Evolutionary conservation across 2,113 vertebrate species (phyloP).

Genomic region (Tetrao urogallus): DNA sequence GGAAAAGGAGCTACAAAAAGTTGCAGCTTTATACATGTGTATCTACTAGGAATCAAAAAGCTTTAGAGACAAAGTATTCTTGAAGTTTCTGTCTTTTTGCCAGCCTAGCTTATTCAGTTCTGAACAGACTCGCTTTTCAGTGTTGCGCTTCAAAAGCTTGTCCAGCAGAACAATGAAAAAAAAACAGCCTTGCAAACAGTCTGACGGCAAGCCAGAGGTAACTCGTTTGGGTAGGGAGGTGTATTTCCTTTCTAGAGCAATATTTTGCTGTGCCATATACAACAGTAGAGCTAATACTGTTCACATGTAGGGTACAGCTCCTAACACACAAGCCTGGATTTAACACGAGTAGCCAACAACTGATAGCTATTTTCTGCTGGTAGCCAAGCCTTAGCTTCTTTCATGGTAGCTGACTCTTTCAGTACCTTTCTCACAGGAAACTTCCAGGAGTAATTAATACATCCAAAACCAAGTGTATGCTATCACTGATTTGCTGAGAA

Average conservation of each 20-base stretch:
- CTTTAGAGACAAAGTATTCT: not conserved
- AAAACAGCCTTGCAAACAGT: fast-evolving
- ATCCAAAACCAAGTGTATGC: not conserved
- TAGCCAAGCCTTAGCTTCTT: not conserved
- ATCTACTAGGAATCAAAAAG: not conserved
- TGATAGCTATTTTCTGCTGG: not conserved
- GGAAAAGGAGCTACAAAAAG: not conserved
- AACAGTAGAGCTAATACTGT: not conserved
- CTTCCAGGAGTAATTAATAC: not conserved
- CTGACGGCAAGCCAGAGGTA: not conserved
- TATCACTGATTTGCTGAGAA: not conserved
- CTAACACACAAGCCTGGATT: not conserved
- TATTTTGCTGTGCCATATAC: not conserved
- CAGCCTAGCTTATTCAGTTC: not conserved
- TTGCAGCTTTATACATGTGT: not conserved
- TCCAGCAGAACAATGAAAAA: not conserved
- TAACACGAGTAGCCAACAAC: not conserved
- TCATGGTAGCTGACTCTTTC: not conserved
- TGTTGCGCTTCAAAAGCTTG: not conserved
- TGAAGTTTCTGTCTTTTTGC: not conserved
- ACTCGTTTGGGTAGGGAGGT: not conserved
- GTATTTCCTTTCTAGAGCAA: not conserved
- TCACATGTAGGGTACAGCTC: not conserved
- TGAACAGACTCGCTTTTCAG: not conserved
- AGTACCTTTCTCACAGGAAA: not conserved